These are phyloP conservation scores for Stenchaetothrips biformis DNA, from an alignment of 2,888 invertebrate genomes.

Conservation along the genomic window DNA sequence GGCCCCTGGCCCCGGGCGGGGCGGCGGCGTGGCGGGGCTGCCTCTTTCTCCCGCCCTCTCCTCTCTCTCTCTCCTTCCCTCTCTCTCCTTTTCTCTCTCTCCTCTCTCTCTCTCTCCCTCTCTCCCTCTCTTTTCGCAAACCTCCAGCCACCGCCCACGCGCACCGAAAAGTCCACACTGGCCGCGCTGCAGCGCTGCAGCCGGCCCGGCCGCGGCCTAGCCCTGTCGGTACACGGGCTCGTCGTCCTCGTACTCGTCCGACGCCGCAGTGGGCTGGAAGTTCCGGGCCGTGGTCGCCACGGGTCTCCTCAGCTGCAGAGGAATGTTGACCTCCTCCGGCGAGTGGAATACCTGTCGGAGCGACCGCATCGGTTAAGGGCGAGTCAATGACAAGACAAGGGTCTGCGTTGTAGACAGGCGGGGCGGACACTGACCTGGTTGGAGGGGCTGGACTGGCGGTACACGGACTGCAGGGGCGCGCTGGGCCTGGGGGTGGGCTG, in stretches of 20 bases:
- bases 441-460: constrained; percentile 44
- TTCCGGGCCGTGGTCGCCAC: not conserved
- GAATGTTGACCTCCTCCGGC: constrained; percentile 82
- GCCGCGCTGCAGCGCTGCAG: too few relatives aligned
- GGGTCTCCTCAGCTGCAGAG: constrained; percentile 74
- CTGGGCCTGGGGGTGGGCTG: constrained; percentile 43
- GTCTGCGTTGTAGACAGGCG: too few relatives aligned
- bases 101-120: too few relatives aligned
- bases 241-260: constrained; percentile 15
- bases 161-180: too few relatives aligned
- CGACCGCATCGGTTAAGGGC: constrained; percentile 40
- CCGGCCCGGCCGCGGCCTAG: not conserved
- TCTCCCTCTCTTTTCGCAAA: too few relatives aligned
- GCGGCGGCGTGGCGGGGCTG: too few relatives aligned
- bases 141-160: too few relatives aligned
- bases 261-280: constrained; percentile 3
- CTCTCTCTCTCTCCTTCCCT: too few relatives aligned
- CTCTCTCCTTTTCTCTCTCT: too few relatives aligned
- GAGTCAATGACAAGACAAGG: too few relatives aligned
- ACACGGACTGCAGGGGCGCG: constrained; percentile 43
- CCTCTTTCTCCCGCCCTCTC: too few relatives aligned
- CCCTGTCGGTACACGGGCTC: constrained; percentile 13
- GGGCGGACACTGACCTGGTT: constrained; percentile 29
- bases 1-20: too few relatives aligned
- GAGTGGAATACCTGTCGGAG: constrained; percentile 74